A percentile compares a stretch with the other conserved stretches of the same genome.
phyloP scores from a whole-genome alignment of 2,888 invertebrate species.

The Sicus ferrugineus region DNA sequence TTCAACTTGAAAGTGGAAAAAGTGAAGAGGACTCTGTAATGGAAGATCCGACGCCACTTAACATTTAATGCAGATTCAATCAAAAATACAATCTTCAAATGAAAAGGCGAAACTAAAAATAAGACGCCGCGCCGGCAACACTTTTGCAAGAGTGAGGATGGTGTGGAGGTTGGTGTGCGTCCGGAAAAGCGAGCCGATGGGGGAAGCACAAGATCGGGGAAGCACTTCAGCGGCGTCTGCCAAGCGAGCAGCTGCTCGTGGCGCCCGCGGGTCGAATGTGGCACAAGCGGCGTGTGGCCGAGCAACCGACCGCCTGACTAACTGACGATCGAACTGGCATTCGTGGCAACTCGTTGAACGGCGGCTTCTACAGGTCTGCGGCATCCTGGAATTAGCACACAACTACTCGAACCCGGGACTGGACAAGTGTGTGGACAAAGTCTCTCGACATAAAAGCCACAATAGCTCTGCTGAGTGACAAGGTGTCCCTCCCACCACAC shows the following conservation, averaged over 20 bases:
- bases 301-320: not conserved
- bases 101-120: not conserved
- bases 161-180: no score
- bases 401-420: no score
- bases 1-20: no score
- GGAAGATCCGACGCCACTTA: constrained; percentile 19
- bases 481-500: no score
- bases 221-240: constrained; percentile 8
- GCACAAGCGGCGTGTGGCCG: not conserved
- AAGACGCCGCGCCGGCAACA: not conserved
- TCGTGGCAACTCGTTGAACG: not conserved
- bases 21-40: no score
- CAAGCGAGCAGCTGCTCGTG: not conserved
- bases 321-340: not conserved
- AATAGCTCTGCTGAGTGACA: no score
- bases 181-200: no score
- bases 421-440: no score
- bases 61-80: constrained; percentile 29
- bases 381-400: no score
- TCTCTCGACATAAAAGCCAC: no score
- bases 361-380: not conserved
- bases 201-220: not conserved
- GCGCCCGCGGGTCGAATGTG: not conserved
- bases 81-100: constrained; percentile 11
- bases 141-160: not conserved